A percentile compares a stretch with the other conserved stretches of the same genome.
Conservation (phyloP, 2,797 vertebrate species). For the Thamnophis elegans region DNA sequence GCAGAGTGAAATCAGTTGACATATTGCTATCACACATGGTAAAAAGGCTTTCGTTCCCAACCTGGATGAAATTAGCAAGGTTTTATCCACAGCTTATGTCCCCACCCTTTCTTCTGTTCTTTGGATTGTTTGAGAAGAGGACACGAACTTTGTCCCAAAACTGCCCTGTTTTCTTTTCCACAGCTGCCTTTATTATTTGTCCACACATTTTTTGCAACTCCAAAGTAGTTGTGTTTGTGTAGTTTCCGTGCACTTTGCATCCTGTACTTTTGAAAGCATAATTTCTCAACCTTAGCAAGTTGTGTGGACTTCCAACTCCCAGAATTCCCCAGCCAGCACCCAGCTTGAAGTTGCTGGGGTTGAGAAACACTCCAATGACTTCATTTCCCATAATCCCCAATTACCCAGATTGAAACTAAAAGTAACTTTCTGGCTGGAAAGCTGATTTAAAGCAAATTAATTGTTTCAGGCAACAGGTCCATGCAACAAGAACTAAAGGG, state of each 20-base stretch:
- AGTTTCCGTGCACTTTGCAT: not conserved
- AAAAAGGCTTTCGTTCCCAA: not conserved
- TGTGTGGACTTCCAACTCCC: not conserved
- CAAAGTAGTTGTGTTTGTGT: not conserved
- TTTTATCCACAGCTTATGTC: not conserved
- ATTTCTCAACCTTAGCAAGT: not conserved
- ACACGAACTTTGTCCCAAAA: not conserved
- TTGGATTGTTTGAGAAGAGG: not conserved
- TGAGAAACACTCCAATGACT: not conserved
- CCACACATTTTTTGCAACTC: not conserved
- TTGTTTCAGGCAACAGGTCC: not conserved
- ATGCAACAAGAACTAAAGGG: not conserved
- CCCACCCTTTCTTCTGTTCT: not conserved
- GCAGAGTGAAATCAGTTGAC: not conserved
- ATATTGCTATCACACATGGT: not conserved
- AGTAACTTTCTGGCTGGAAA: not conserved
- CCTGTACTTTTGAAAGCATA: not conserved
- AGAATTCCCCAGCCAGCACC: not conserved
- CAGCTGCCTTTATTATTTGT: not conserved
- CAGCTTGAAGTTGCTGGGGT: not conserved
- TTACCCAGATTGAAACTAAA: not conserved
- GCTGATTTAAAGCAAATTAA: not conserved
- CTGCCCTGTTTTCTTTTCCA: not conserved
- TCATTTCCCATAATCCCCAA: not conserved
- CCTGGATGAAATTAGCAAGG: not conserved